A percentile compares a stretch with the other conserved stretches of the same genome.
Conservation (phyloP, 2,797 vertebrate genomes). For the Siniperca obscura region DNA sequence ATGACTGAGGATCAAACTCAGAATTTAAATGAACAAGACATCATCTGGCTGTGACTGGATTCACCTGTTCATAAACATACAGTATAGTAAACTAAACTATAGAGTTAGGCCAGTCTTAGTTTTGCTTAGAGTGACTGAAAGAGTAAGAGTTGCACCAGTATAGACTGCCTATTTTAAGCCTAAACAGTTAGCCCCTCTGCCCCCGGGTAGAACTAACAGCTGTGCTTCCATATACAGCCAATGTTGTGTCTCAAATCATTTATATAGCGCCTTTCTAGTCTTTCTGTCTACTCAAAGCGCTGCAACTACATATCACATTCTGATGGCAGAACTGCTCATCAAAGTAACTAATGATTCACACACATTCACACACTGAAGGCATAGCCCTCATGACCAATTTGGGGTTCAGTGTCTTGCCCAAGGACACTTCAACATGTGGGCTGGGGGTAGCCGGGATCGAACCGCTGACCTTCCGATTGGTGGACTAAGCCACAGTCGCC, state of each 20-base stretch:
- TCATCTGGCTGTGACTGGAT: neutral
- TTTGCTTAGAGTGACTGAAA: neutral
- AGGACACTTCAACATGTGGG: too few species aligned
- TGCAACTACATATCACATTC: too few species aligned
- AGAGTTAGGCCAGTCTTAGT: neutral
- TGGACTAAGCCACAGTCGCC: too few species aligned
- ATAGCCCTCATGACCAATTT: too few species aligned
- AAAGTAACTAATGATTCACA: too few species aligned
- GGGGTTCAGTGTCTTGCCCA: too few species aligned
- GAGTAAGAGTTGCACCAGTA: slow-evolving; percentile 1
- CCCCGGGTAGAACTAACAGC: slow-evolving; percentile 17
- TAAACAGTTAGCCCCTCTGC: neutral
- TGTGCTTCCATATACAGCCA: slow-evolving; percentile 20
- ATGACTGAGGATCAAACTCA: neutral
- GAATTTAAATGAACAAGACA: neutral
- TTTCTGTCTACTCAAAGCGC: too few species aligned
- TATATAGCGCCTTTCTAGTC: neutral
- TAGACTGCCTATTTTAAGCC: slow-evolving; percentile 44
- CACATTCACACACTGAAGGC: too few species aligned
- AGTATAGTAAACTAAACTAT: neutral
- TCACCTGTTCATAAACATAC: neutral
- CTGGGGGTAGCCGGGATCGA: too few species aligned
- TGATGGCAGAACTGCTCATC: too few species aligned
- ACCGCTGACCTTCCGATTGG: too few species aligned
- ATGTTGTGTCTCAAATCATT: neutral